Evolutionary conservation across 1,140 invertebrate genomes (phyloP).

Genomic region (Limonius californicus): DNA sequence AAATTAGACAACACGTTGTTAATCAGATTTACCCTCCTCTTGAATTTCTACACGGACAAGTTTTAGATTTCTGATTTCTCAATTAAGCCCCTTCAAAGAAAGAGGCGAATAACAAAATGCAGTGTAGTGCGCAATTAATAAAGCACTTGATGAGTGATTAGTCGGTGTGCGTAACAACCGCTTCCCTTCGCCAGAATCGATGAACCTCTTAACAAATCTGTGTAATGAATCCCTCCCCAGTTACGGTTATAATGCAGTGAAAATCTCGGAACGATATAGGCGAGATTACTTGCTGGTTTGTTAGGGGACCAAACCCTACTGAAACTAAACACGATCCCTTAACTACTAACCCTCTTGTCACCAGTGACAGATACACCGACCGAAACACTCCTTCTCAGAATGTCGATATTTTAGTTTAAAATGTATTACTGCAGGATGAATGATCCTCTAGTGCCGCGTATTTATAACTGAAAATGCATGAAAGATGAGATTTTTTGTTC

Average conservation of each 20-base stretch:
- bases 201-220: slow-evolving; percentile 39
- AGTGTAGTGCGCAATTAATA: slow-evolving; percentile 12
- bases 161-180: slow-evolving; percentile 22
- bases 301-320: slow-evolving; percentile 14
- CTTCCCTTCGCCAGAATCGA: slow-evolving; percentile 26
- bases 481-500: no score
- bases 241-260: slow-evolving; percentile 37
- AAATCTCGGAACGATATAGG: slow-evolving; percentile 37
- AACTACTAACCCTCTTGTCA: slow-evolving; percentile 13
- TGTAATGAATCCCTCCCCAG: slow-evolving; percentile 36
- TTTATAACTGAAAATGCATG: no score
- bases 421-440: neutral
- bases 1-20: no score
- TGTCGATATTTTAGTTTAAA: slow-evolving; percentile 6
- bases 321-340: slow-evolving; percentile 12
- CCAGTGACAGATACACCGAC: neutral
- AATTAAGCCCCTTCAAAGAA: neutral
- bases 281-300: slow-evolving; percentile 35
- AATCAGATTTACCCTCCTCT: no score
- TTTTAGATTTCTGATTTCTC: no score
- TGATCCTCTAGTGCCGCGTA: no score
- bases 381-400: neutral
- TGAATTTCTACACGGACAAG: no score
- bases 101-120: neutral
- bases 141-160: slow-evolving; percentile 24